Conservation (phyloP, 2,888 invertebrate species). For the Pseudeuparius sepicola region DNA sequence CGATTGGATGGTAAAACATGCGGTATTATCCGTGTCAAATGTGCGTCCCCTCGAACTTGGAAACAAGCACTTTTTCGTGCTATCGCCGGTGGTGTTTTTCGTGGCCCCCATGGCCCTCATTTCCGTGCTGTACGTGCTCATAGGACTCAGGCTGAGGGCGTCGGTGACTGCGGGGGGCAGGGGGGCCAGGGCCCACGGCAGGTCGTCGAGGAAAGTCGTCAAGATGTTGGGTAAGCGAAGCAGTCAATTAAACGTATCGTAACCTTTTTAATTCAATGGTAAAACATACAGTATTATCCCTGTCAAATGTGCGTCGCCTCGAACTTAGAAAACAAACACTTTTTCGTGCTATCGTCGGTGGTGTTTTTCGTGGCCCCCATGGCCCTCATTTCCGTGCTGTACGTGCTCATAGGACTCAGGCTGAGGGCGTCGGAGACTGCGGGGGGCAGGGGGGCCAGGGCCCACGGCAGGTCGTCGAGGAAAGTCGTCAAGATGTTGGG, state of each 20-base stretch:
- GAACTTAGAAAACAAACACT: too few relatives aligned
- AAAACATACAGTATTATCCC: too few relatives aligned
- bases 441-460: constrained; percentile 26
- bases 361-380: constrained; percentile 81
- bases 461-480: constrained; percentile 34
- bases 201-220: constrained; percentile 40
- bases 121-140: constrained; percentile 68
- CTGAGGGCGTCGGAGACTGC: constrained; percentile 46
- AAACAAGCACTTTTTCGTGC: constrained; percentile 71
- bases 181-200: constrained; percentile 30
- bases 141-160: constrained; percentile 62
- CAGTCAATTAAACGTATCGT: too few relatives aligned
- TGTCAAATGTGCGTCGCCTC: too few relatives aligned
- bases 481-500: constrained; percentile 51
- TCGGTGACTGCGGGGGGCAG: constrained; percentile 32
- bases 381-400: constrained; percentile 75
- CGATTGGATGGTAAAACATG: too few relatives aligned
- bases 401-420: constrained; percentile 65
- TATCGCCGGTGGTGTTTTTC: constrained; percentile 75
- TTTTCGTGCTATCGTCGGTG: constrained; percentile 70
- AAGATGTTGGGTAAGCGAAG: constrained; percentile 55
- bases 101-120: constrained; percentile 81
- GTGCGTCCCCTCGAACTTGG: too few relatives aligned
- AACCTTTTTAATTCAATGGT: too few relatives aligned
- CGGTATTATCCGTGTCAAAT: too few relatives aligned